A percentile compares a stretch with the other conserved stretches of the same genome.
phyloP scores from a whole-genome alignment of 2,797 vertebrate genomes.

The Adelosebastes latens region DNA sequence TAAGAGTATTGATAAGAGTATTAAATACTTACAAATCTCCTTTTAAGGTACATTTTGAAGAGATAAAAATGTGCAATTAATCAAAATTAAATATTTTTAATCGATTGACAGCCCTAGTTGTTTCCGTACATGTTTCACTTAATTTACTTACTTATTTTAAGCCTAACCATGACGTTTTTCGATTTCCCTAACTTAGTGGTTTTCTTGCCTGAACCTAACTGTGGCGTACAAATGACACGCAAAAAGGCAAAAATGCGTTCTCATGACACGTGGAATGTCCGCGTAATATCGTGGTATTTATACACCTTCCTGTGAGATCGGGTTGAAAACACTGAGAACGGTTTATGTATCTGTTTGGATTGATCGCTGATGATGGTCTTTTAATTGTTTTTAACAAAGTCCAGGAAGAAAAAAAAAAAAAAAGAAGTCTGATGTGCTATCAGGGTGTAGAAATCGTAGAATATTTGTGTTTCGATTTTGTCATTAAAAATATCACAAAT shows the following conservation, averaged over 20 bases:
- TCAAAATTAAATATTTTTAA: no score
- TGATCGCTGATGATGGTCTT: slow-evolving; percentile 28
- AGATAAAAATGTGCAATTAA: accelerated
- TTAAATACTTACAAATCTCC: no score
- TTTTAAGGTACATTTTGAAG: no score
- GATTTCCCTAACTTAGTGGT: accelerated
- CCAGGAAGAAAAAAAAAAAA: slow-evolving; percentile 29
- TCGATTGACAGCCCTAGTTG: no score
- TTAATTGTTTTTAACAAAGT: slow-evolving; percentile 59
- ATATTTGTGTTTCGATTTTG: slow-evolving; percentile 65
- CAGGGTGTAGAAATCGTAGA: slow-evolving; percentile 69
- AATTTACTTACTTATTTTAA: no score
- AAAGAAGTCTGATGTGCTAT: slow-evolving; percentile 62
- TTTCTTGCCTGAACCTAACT: no score
- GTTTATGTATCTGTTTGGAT: slow-evolving; percentile 49
- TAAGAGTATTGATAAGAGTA: no score
- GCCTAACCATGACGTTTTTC: no score
- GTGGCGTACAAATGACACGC: no score
- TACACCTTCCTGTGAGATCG: no score
- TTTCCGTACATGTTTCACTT: accelerated
- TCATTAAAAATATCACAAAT: slow-evolving; percentile 70
- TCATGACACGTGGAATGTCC: no score
- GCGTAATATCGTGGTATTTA: no score
- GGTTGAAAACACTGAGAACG: slow-evolving; percentile 16
- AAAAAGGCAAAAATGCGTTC: accelerated